Evolutionary conservation across 2,113 vertebrate genomes (phyloP).

Genomic region (Mesoclemmys tuberculata): DNA sequence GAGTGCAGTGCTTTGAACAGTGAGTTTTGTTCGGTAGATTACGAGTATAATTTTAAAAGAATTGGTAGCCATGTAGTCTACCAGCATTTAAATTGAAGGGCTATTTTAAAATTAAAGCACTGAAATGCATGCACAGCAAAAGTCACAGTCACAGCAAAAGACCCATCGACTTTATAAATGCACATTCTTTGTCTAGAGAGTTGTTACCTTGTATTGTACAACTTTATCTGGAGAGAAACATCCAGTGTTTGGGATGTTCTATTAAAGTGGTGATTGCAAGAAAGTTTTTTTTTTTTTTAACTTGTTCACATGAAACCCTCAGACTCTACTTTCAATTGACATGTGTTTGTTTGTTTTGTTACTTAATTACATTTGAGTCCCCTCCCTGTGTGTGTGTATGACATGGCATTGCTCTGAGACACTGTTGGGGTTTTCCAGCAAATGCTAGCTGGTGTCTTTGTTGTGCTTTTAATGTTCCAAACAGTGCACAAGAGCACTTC

Average conservation of each 20-base stretch:
- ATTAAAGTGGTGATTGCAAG: neutral
- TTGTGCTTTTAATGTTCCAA: neutral
- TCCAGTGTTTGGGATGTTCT: neutral
- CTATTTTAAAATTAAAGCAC: rapidly evolving
- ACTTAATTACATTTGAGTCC: neutral
- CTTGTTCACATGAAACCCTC: neutral
- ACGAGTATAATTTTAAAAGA: rapidly evolving
- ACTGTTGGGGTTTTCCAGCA: neutral
- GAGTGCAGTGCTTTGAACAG: neutral
- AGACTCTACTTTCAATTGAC: neutral
- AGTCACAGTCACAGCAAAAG: neutral
- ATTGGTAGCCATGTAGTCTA: neutral
- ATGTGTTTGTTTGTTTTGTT: neutral
- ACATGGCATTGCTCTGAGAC: neutral
- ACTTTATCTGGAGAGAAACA: neutral
- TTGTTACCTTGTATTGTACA: neutral
- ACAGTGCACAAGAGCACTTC: neutral
- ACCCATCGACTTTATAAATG: neutral
- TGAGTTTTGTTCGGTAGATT: neutral
- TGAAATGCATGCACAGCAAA: neutral
- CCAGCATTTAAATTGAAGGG: neutral
- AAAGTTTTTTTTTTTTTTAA: neutral
- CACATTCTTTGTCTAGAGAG: neutral
- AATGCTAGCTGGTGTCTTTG: rapidly evolving
- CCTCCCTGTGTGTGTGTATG: neutral